Conservation (phyloP, 2,797 vertebrate species). For the Aphelocoma californica region DNA sequence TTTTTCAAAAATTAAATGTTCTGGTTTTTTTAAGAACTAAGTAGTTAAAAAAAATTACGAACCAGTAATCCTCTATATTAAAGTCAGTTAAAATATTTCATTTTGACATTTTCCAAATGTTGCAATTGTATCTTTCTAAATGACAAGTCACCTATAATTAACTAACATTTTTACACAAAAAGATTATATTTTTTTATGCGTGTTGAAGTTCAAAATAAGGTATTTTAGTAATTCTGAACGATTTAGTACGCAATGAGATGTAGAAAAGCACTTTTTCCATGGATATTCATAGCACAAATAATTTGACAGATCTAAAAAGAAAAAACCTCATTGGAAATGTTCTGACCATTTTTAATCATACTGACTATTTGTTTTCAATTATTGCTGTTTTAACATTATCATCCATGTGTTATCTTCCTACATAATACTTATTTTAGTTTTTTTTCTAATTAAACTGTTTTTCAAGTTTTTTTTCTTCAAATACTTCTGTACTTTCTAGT, state of each 20-base stretch:
- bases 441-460: background rate
- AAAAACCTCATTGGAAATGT: background rate
- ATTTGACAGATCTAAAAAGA: background rate
- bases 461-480: background rate
- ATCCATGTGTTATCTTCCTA: background rate
- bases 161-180: background rate
- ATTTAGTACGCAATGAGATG: background rate
- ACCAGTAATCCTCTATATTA: background rate
- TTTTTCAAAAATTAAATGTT: background rate
- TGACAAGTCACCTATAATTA: background rate
- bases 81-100: background rate
- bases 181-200: background rate
- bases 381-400: background rate
- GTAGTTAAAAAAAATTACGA: background rate
- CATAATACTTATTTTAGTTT: background rate
- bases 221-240: background rate
- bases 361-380: background rate
- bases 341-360: background rate
- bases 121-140: background rate
- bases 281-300: background rate
- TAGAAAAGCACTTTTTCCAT: background rate
- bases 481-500: background rate
- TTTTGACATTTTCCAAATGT: constrained; percentile 3
- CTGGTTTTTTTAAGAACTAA: background rate
- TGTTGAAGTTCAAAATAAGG: background rate